Base-by-base conservation (phyloP, 2,113 vertebrate species). In the Plectropomus leopardus region DNA sequence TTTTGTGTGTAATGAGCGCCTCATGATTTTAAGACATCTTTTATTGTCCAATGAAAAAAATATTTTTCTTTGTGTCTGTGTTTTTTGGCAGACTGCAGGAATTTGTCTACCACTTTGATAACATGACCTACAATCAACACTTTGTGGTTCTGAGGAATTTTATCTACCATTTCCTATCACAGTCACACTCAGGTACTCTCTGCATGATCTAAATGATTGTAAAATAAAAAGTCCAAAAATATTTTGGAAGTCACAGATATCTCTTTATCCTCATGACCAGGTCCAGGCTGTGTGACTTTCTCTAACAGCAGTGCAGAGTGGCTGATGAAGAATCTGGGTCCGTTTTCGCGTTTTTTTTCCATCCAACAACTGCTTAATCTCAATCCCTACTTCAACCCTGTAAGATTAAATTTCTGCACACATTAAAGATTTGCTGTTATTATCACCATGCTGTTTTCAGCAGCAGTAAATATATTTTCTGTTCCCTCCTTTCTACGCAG, bases 321-420 rank as follows among this genome's bases (percentile, higher is more conserved):
- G 93, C 65, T 94, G 13, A 8, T 17, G 28, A 63, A 51, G 50
- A 94, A 94, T 54, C 60, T 94, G 19, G 94, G 92, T 8, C 76
- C 51, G 3, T 95, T 94, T 72, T 89, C 90, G 9, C 0, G 0
- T 6, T 8, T 92, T 9, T 2, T 91, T 24, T 28, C 84, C 4
- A 6, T 94, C 13, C 3, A 6, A 5, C 14, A 88, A 14, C 54
- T 95, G 16, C 10, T 93, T 23, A 5, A 9, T 24, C 85, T 94
- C 77, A 92, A 94, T 69, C 78, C 82, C 21, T 0, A 21, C 5
- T 94, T 94, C 73, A 72, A 80, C 5, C 89, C 92, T 10, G 94
- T 95, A 67, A 77, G 93, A 58, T 24, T n/a, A 17, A 1, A 8
- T 28, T 51, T n/a, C 11, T 0, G 7, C 14, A 1, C 42, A 26